Evolutionary conservation across 2,113 vertebrate species (phyloP), one percentile per base, ranked within the genome.

Genomic region (Formicarius rufipectus): DNA sequence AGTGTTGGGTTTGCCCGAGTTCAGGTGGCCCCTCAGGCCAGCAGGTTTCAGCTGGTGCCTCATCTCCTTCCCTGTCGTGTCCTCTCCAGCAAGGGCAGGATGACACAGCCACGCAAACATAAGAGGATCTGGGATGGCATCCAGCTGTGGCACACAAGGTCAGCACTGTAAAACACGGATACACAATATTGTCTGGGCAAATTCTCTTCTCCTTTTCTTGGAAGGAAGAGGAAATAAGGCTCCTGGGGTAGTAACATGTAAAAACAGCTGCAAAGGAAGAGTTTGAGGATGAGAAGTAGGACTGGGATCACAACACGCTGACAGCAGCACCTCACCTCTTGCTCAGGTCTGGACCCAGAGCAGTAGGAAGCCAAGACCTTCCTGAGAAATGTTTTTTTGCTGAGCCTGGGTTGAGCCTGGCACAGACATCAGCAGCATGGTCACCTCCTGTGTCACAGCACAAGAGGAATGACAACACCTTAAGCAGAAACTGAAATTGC

Each of bases 61-160:
- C 0, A 0, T 55, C 44, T 20, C 42, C 4, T 10, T 11, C 47
- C 49, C 31, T 42, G 42, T 24, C 39, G 19, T 6, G 40, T 45
- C 91, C 52, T 58, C 19, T 56, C 68, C 90, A 84, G 21, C 73
- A 45, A 30, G 30, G 55, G 56, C 50, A 91, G 30, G 28, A 9
- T 37, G 81, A 20, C 45, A 60, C 40, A 56, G 53, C 60, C 60
- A 31, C 0, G 1, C 5, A 11, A 50, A 39, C 8, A 8, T 3
- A 2, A 39, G 84, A 8, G 91, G 18, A 15, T 14, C 6, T 64
- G 62, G 59, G 89, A 18, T 7, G 35, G 76, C 40, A 60, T 4
- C 42, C n/a, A 60, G 20, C 5, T 55, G 71, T 14, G 56, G 75
- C 63, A 62, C 83, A 71, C 14, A 3, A 56, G 67, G n/a, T 71